Evolutionary conservation across 2,113 vertebrate species (phyloP), one percentile per base, ranked within the genome.

Genomic region (Balaeniceps rex): DNA sequence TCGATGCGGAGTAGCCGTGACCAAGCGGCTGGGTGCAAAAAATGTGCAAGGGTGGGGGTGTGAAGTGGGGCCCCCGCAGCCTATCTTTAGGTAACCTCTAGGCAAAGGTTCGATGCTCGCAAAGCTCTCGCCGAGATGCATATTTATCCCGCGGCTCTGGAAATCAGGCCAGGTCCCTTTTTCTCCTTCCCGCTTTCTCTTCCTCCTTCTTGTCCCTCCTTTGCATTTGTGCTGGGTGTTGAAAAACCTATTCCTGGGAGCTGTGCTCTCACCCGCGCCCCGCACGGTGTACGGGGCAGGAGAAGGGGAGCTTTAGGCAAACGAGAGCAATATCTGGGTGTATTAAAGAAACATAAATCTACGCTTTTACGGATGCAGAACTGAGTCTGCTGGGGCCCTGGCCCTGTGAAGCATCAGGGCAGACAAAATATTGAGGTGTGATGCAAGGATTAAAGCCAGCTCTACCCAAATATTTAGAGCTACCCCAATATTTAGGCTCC

Each of bases 151-250:
- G 3, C 87, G 77, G 92, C 82, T 42, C 92, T 93, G 79, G 72
- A 97, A 96, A 96, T 58, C 97, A 96, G 94, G 94, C 78, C 96
- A 95, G 94, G 88, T 80, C 94, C 68, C 68, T 94, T 58, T 52
- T 71, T 38, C 54, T 93, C 58, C 94, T 95, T 92, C 95, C 88
- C 86, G 86, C 95, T 92, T 94, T 29, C 86, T 79, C 40, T 68
- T 93, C 8, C 54, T 93, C 47, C 95, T 87, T 78, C 90, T 84
- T 60, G 70, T 90, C 75, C 87, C 77, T 91, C 81, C 93, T 93
- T 90, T 94, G 93, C 81, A 8, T 89, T 89, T 14, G 23, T 47
- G 47, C 65, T 54, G 87, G 80, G 89, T 91, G 95, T 83, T 76
- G 81, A 17, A 64, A 91, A 84, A 8, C 38, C 83, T 89, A 12